Conservation (phyloP, 2,113 vertebrate genomes). For the Passerina amoena region DNA sequence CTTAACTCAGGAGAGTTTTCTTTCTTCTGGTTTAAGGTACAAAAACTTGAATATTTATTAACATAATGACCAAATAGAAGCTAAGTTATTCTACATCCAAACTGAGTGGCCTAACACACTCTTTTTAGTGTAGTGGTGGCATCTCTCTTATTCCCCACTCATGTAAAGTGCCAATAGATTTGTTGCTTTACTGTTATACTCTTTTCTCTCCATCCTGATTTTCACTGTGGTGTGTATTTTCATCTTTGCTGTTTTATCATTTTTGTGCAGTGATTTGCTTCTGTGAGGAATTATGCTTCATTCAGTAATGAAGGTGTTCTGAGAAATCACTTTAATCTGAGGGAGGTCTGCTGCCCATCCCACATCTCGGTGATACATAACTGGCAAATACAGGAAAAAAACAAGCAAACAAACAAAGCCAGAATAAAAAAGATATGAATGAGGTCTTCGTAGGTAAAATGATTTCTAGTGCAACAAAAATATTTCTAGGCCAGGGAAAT, state of each 20-base stretch:
- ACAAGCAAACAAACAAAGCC: rapidly evolving
- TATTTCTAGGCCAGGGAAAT: not conserved
- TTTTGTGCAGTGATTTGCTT: not conserved
- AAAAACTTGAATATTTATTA: not conserved
- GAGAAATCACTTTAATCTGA: not conserved
- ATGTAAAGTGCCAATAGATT: not conserved
- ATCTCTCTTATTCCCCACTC: not conserved
- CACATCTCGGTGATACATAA: not conserved
- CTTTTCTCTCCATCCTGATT: not conserved
- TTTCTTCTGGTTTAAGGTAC: not conserved
- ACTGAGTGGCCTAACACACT: not conserved
- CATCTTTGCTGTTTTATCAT: not conserved
- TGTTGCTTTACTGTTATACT: not conserved
- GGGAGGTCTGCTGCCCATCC: not conserved
- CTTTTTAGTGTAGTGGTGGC: rapidly evolving
- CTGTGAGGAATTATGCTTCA: not conserved
- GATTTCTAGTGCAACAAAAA: not conserved
- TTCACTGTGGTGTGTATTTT: not conserved
- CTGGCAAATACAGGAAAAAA: not conserved
- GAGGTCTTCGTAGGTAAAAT: not conserved
- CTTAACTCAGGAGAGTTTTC: not conserved
- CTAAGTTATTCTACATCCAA: not conserved
- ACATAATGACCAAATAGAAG: not conserved
- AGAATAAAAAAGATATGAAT: not conserved
- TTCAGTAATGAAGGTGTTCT: not conserved